These are phyloP conservation scores for Andrena cerasifolii DNA, from an alignment of 1,140 invertebrate species.

Conservation along the genomic window DNA sequence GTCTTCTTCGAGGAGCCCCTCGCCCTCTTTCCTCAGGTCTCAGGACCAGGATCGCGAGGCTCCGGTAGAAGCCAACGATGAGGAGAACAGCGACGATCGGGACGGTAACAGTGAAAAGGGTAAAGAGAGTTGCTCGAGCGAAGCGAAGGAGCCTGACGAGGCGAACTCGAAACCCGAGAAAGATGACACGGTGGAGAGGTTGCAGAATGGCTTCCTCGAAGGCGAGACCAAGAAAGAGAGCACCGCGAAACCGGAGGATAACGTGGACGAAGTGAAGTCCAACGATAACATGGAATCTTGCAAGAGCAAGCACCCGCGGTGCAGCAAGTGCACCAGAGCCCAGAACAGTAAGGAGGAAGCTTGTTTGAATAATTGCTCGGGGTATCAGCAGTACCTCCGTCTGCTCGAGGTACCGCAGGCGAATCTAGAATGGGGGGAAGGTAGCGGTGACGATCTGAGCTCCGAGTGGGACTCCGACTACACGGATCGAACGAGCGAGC, in stretches of 20 bases:
- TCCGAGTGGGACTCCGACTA: conserved; percentile 95
- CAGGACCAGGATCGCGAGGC: neutral
- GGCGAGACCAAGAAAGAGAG: neutral
- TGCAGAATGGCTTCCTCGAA: neutral
- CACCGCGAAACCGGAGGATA: neutral
- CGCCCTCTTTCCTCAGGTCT: conserved; percentile 50
- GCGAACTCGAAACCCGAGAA: neutral
- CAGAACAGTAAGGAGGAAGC: neutral
- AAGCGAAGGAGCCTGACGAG: too few species aligned
- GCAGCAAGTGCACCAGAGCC: neutral
- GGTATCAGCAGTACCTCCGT: conserved; percentile 91
- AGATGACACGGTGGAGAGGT: neutral
- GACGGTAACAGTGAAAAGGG: neutral
- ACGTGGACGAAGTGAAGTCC: too few species aligned
- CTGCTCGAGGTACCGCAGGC: conserved; percentile 87
- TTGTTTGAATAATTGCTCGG: conserved; percentile 72
- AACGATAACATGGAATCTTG: too few species aligned
- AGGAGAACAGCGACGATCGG: neutral
- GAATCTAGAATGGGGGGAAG: conserved; percentile 90
- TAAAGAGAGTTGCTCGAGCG: too few species aligned
- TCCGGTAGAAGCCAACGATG: too few species aligned
- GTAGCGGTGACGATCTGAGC: conserved; percentile 93
- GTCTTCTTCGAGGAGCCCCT: conserved; percentile 74
- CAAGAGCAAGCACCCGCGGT: neutral
- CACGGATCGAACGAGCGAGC: conserved; percentile 39